Base-by-base conservation (phyloP, 2,888 invertebrate genomes). In the Lasioglossum figueresi region DNA sequence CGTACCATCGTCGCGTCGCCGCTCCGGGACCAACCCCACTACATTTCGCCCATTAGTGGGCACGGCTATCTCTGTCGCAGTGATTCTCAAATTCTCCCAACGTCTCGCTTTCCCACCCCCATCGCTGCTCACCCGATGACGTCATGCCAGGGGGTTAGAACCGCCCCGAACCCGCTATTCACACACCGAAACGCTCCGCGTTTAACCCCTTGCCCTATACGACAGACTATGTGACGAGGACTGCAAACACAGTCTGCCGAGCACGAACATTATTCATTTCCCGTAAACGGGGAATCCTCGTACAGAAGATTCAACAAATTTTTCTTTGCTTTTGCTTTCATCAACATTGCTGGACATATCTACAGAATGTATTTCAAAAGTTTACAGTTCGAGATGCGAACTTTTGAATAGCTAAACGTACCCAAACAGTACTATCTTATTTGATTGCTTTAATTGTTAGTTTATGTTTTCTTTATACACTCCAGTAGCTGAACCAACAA, bases 1-100 rank as follows among this genome's bases (percentile, higher is more conserved):
- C 87, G 89, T 88, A 89, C 92, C 90, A 91, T 88, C 87, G n/a
- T 27, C 59, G 45, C 45, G 45, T 45, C 45, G 45, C 45, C 83
- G 84, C 45, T 16, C 45, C 83, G 84, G 77, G 85, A 89, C 82
- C 75, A 85, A 83, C 83, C 87, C 85, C 85, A 85, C 85, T 87
- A 52, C 52, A 74, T 86, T 45, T 74, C 85, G 43, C 56, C 83
- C 85, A 83, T 85, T 87, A 87, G 82, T 82, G 80, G 66, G 88
- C 78, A 82, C 76, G 76, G 68, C n/a, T 86, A 76, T 85, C 85
- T 86, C 82, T 70, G 82, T 56, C 56, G 79, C 84, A 89, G 89
- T 79, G 89, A 79, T 87, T 88, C 89, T 89, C 89, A 84, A 84
- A 81, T 82, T 81, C 73, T 66, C 73, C 27, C 16, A 19, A 14